Conservation (phyloP, 2,797 vertebrate species). For the Myotis planiceps region DNA sequence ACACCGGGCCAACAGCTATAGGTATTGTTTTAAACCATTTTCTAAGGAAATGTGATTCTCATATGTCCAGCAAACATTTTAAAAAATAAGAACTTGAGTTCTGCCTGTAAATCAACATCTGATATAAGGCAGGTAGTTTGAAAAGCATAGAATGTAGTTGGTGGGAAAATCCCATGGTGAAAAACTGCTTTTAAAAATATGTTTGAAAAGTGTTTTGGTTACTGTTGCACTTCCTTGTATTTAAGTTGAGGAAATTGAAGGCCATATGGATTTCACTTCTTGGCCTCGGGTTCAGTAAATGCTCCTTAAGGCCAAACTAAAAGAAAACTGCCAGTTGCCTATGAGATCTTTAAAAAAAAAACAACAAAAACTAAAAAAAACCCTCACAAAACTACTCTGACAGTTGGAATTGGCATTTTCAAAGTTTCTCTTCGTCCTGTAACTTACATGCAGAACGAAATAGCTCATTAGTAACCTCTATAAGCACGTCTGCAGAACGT, state of each 20-base stretch:
- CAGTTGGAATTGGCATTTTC: slow-evolving; percentile 46
- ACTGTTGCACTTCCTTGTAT: neutral
- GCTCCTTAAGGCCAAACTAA: slow-evolving; percentile 26
- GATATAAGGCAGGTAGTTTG: neutral
- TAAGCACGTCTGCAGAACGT: neutral
- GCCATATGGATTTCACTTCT: slow-evolving; percentile 45
- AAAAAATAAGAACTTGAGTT: slow-evolving; percentile 7
- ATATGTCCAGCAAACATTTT: neutral
- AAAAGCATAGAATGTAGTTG: neutral
- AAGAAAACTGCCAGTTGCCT: slow-evolving; percentile 26
- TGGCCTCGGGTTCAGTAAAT: neutral
- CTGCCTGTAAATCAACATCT: neutral
- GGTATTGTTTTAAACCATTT: slow-evolving; percentile 26
- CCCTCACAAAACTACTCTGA: neutral
- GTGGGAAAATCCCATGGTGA: slow-evolving; percentile 38
- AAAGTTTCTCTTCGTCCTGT: neutral
- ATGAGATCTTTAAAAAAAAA: neutral
- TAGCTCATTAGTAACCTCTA: neutral
- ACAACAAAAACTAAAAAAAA: neutral
- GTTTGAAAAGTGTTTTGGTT: slow-evolving; percentile 29
- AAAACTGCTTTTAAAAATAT: slow-evolving; percentile 18
- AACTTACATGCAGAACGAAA: neutral
- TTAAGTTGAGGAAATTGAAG: slow-evolving; percentile 45
- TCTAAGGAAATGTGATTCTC: slow-evolving; percentile 23
- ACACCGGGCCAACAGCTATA: neutral